phyloP scores from a whole-genome alignment of 2,888 invertebrate species.

The Drosophila crucigera region DNA sequence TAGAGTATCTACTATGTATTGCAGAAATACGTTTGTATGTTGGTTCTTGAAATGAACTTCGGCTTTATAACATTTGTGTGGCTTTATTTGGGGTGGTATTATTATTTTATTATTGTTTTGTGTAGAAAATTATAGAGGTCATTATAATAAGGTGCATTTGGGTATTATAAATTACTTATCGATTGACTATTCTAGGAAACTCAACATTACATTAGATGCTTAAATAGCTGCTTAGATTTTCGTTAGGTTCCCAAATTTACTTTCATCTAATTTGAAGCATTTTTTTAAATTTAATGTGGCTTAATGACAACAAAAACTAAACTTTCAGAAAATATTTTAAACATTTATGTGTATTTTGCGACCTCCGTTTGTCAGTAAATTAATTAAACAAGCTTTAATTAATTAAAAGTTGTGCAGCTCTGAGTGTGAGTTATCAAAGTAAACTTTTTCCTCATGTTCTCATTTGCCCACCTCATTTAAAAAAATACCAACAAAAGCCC shows the following conservation, averaged over 20 bases:
- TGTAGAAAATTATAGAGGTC: slow-evolving; percentile 12
- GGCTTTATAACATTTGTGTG: slow-evolving; percentile 29
- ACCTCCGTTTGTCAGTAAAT: slow-evolving; percentile 20
- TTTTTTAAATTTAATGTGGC: background rate
- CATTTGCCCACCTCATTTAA: slow-evolving; percentile 37
- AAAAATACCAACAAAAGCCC: slow-evolving; percentile 8
- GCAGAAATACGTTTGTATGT: slow-evolving; percentile 3
- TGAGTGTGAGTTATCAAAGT: slow-evolving; percentile 22
- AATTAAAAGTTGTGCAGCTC: slow-evolving; percentile 55
- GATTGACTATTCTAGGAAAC: slow-evolving; percentile 24
- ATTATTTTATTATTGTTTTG: slow-evolving; percentile 21
- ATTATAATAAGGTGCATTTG: slow-evolving; percentile 39
- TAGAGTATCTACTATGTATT: background rate
- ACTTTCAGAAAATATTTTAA: slow-evolving; percentile 1
- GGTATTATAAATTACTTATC: slow-evolving; percentile 43
- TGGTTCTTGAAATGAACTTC: slow-evolving; percentile 25
- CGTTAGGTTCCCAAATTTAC: background rate
- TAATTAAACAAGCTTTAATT: slow-evolving; percentile 56
- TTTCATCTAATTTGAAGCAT: slow-evolving; percentile 12
- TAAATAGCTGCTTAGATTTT: background rate
- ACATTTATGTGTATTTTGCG: slow-evolving; percentile 7
- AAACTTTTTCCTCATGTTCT: slow-evolving; percentile 41
- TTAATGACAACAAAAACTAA: background rate
- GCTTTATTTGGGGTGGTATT: slow-evolving; percentile 29
- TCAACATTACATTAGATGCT: background rate